Conservation (phyloP, 2,113 vertebrate genomes). For the Echinops telfairi region DNA sequence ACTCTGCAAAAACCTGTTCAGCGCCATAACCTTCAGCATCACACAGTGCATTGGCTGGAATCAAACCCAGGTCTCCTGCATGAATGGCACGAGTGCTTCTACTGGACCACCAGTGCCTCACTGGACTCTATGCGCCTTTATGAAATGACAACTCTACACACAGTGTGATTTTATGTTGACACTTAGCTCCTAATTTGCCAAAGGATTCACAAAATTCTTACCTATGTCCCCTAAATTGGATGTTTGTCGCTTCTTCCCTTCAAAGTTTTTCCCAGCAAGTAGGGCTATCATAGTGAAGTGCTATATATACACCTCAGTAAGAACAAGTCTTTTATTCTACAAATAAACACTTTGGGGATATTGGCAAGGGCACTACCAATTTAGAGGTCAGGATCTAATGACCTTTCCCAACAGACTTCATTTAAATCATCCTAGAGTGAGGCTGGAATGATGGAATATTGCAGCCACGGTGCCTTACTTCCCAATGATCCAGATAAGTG, state of each 20-base stretch:
- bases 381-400: not conserved
- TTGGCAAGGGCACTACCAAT: conserved; percentile 16
- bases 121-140: not conserved
- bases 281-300: not conserved
- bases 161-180: not conserved
- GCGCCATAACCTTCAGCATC: not conserved
- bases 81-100: not conserved
- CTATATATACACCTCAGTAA: conserved; percentile 2
- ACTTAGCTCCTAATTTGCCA: conserved; percentile 33
- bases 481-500: not conserved
- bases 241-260: not conserved
- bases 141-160: not conserved
- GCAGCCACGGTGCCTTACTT: not conserved
- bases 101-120: not conserved
- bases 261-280: not conserved
- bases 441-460: not conserved
- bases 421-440: conserved; percentile 23
- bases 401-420: not conserved
- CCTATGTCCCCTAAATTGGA: not conserved
- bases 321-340: conserved; percentile 5
- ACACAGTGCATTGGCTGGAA: not conserved
- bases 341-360: not conserved
- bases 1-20: not conserved
- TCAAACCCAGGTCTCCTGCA: not conserved
- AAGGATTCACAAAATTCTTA: not conserved